Conservation (phyloP, 2,113 vertebrate species). For the Hemibagrus wyckioides region DNA sequence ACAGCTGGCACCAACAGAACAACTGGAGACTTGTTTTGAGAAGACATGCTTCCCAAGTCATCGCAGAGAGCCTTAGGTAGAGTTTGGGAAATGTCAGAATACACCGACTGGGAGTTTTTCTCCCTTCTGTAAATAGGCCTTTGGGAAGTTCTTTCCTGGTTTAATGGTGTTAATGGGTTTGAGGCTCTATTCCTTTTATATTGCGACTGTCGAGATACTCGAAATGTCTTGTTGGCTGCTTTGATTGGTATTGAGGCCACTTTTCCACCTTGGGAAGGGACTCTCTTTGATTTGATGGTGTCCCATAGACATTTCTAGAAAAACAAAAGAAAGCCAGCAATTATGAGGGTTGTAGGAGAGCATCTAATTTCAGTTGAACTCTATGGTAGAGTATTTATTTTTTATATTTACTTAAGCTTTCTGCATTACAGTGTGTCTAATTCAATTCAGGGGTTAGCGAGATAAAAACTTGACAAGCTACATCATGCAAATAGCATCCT, state of each 20-base stretch:
- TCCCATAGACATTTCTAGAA: constrained; percentile 87
- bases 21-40: constrained; percentile 59
- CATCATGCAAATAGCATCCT: not conserved
- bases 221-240: constrained; percentile 80
- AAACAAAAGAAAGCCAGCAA: constrained; percentile 23
- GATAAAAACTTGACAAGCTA: not conserved
- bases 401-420: not conserved
- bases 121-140: not conserved
- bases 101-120: not conserved
- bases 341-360: not conserved
- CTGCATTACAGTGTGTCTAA: no score
- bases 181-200: constrained; percentile 67
- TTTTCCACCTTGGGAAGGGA: constrained; percentile 60
- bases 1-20: constrained; percentile 58
- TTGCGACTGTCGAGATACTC: constrained; percentile 70
- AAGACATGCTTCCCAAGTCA: constrained; percentile 40
- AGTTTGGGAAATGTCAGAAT: constrained; percentile 56
- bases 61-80: constrained; percentile 58
- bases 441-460: not conserved
- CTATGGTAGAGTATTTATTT: not conserved
- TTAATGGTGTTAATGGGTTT: constrained; percentile 81
- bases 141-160: constrained; percentile 56
- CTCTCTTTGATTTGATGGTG: constrained; percentile 80
- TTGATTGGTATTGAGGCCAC: constrained; percentile 61
- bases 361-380: not conserved